phyloP scores from a whole-genome alignment of 2,797 vertebrate genomes.

The Enteromius paludinosus region DNA sequence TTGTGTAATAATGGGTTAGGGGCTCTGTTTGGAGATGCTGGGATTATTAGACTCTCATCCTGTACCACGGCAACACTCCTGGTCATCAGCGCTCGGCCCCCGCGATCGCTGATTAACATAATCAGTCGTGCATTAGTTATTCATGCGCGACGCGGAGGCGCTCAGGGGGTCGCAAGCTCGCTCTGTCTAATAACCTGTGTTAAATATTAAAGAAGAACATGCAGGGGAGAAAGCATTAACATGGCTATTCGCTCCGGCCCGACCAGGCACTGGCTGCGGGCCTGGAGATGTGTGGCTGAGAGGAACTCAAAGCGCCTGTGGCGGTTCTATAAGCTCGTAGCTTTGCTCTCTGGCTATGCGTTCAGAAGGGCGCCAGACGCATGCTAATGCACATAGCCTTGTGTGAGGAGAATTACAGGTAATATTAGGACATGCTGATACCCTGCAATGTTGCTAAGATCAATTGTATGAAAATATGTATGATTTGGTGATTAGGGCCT shows the following conservation, averaged over 20 bases:
- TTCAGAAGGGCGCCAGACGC: background rate
- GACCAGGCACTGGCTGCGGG: conserved; percentile 60
- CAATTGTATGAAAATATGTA: conserved; percentile 4
- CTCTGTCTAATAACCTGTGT: conserved; percentile 86
- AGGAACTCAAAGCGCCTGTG: conserved; percentile 33
- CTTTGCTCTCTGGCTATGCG: conserved; percentile 32
- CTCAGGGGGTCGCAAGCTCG: conserved; percentile 81
- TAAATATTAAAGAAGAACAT: conserved; percentile 86
- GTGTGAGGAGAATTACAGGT: background rate
- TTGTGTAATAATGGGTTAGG: conserved; percentile 73
- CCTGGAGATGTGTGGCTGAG: conserved; percentile 51
- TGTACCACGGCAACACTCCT: conserved; percentile 70
- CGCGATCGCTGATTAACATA: conserved; percentile 81
- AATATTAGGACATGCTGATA: conserved; percentile 11
- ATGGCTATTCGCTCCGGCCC: conserved; percentile 74
- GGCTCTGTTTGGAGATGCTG: conserved; percentile 75
- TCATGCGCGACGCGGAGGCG: conserved; percentile 80
- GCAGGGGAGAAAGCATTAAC: conserved; percentile 77
- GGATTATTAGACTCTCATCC: conserved; percentile 76
- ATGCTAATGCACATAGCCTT: conserved; percentile 26
- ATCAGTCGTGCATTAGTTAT: conserved; percentile 84
- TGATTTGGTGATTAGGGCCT: background rate
- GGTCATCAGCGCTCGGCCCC: conserved; percentile 73
- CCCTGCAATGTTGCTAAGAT: background rate
- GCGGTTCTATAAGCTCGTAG: conserved; percentile 26